These are phyloP conservation scores for Blastomussa wellsi DNA, from an alignment of 92 coral and sea anemone genomes.

Conservation along the genomic window DNA sequence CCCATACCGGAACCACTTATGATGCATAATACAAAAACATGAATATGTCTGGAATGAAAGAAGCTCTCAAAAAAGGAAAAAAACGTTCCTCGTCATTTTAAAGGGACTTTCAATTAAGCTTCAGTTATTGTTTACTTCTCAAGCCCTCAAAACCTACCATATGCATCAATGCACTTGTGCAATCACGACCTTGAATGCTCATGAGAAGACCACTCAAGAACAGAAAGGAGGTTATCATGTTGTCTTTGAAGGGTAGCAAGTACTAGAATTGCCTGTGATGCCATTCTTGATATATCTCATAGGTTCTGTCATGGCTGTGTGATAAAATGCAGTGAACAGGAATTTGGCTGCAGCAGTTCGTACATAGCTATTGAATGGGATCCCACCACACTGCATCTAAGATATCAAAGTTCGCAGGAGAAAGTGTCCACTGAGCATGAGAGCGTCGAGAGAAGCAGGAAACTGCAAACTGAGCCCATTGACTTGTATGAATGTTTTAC, in stretches of 20 bases:
- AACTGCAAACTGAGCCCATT: slow-evolving; percentile 96
- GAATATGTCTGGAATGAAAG: too few relatives aligned
- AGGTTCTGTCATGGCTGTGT: slow-evolving; percentile 94
- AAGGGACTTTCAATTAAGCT: too few relatives aligned
- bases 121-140: not conserved
- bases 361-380: slow-evolving; percentile 97
- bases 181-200: not conserved
- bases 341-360: slow-evolving; percentile 82
- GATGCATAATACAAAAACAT: too few relatives aligned
- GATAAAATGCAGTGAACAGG: slow-evolving; percentile 79
- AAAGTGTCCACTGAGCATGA: slow-evolving; percentile 87
- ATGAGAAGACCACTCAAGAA: not conserved
- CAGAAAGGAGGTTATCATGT: not conserved
- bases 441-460: slow-evolving; percentile 92
- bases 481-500: slow-evolving; percentile 94
- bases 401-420: slow-evolving; percentile 94
- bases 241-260: not conserved
- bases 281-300: not conserved
- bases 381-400: slow-evolving; percentile 97
- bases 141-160: not conserved
- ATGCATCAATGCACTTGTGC: not conserved
- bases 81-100: too few relatives aligned
- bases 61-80: too few relatives aligned
- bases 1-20: too few relatives aligned
- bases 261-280: not conserved